Percentiles rank a stretch among this genome's conserved stretches.
phyloP scores from a whole-genome alignment of 1,140 invertebrate species.

The Tetranychus cinnabarinus region DNA sequence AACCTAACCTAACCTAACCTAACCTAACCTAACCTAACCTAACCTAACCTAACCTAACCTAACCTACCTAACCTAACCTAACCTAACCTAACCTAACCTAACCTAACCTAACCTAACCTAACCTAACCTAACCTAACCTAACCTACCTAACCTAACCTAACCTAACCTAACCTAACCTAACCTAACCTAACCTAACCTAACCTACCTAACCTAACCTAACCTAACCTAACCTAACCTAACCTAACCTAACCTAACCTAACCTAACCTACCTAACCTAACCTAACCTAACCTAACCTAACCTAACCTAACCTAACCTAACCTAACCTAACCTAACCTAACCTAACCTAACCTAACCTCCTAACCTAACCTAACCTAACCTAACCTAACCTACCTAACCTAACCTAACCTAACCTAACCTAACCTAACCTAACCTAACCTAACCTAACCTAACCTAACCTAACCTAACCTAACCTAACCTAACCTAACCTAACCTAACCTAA shows the following conservation, averaged over 20 bases:
- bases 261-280: slow-evolving; percentile 11
- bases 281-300: slow-evolving; percentile 17
- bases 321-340: slow-evolving; percentile 11
- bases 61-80: too few species aligned
- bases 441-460: background rate
- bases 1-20: slow-evolving; percentile 12
- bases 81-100: too few species aligned
- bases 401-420: slow-evolving; percentile 16
- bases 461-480: slow-evolving; percentile 12
- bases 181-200: too few species aligned
- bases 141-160: too few species aligned
- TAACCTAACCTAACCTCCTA: slow-evolving; percentile 1
- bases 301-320: slow-evolving; percentile 11
- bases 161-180: too few species aligned
- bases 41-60: slow-evolving; percentile 10
- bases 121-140: slow-evolving; percentile 12
- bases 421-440: slow-evolving; percentile 2
- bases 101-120: too few species aligned
- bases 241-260: too few species aligned
- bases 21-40: slow-evolving; percentile 12
- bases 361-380: slow-evolving; percentile 12
- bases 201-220: too few species aligned
- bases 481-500: slow-evolving; percentile 11
- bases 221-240: too few species aligned
- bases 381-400: too few species aligned